Conservation (phyloP, 2,113 vertebrate species). For the Tychaedon coryphoeus region DNA sequence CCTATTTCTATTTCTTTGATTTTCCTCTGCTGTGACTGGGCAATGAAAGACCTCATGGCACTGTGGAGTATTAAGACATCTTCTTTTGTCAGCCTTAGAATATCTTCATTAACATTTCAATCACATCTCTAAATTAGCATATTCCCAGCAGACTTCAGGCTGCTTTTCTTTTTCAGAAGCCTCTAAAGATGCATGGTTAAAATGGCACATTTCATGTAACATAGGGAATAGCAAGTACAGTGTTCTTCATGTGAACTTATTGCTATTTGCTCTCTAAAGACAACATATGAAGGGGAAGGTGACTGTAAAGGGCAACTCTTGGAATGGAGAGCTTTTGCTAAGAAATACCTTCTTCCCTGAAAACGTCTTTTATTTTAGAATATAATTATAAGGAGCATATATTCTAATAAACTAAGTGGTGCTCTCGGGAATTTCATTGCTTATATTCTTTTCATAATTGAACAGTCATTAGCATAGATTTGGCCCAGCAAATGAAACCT, state of each 20-base stretch:
- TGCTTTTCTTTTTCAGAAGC: background rate
- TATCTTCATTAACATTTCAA: slow-evolving; percentile 16
- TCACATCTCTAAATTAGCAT: slow-evolving; percentile 34
- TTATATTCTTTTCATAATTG: background rate
- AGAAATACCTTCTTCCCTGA: background rate
- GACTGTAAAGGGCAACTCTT: background rate
- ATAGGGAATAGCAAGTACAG: background rate
- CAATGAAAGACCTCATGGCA: background rate
- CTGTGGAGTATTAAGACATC: slow-evolving; percentile 20
- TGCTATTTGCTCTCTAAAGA: background rate
- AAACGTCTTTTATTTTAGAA: background rate
- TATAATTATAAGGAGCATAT: background rate
- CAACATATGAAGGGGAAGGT: background rate
- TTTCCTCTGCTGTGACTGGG: background rate
- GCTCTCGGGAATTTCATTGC: background rate
- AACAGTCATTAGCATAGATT: background rate
- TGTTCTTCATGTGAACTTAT: background rate
- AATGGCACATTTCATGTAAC: background rate
- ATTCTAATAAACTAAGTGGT: background rate
- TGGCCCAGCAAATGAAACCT: background rate
- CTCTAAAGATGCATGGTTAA: background rate
- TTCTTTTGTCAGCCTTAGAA: background rate
- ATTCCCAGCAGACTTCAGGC: background rate
- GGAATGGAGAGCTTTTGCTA: background rate
- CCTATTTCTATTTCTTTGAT: background rate